Evolutionary conservation across 2,113 vertebrate species (phyloP).

Genomic region (Colius striatus): DNA sequence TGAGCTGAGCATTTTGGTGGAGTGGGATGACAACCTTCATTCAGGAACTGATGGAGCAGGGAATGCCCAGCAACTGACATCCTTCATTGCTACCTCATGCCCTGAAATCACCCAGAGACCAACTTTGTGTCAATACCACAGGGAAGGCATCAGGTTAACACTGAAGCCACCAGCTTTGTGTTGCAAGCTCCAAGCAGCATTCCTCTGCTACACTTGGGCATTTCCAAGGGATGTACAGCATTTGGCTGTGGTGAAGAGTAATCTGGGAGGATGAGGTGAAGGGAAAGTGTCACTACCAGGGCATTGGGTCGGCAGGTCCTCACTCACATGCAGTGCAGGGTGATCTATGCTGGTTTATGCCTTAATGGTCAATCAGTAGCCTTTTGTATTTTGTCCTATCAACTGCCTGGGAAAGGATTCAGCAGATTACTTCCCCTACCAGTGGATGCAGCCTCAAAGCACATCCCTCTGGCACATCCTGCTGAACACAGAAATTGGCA

Average conservation of each 20-base stretch:
- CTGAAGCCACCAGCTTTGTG: neutral
- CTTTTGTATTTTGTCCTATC: neutral
- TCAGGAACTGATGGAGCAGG: neutral
- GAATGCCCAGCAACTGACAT: accelerated
- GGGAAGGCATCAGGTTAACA: accelerated
- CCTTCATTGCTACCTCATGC: neutral
- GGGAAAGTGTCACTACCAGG: neutral
- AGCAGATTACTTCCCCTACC: neutral
- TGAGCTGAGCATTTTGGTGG: accelerated
- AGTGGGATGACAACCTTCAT: neutral
- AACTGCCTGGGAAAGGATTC: neutral
- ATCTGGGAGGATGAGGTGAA: neutral
- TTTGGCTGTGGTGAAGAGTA: neutral
- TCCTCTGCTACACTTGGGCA: neutral
- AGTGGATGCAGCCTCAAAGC: neutral
- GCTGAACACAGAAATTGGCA: neutral
- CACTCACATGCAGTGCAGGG: neutral
- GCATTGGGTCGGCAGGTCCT: neutral
- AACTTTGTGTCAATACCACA: neutral
- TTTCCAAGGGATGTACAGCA: neutral
- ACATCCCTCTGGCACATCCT: neutral
- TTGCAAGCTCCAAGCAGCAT: neutral
- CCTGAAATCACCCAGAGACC: neutral
- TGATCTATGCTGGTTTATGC: neutral
- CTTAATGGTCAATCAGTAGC: neutral